Conservation (phyloP, 2,888 invertebrate genomes). For the Caenorhabditis panamensis region DNA sequence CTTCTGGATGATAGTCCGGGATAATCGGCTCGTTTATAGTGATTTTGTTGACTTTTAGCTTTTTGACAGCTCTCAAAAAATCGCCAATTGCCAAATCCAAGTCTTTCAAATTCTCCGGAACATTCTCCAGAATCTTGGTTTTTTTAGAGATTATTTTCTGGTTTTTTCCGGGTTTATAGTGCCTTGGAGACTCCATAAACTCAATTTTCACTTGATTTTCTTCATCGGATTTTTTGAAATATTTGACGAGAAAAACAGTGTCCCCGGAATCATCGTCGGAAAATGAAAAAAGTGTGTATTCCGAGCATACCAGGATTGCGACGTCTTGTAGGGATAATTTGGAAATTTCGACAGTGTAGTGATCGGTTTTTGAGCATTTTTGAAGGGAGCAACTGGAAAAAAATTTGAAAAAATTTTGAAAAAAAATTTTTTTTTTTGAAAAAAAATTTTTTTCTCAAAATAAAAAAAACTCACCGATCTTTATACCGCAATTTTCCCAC, state of each 20-base stretch:
- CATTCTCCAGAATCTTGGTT: not conserved
- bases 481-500: constrained; percentile 28
- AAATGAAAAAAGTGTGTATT: constrained; percentile 25
- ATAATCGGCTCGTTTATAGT: not conserved
- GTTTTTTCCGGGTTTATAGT: constrained; percentile 28
- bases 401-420: constrained; percentile 3
- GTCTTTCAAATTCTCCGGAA: not conserved
- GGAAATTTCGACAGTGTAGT: not conserved
- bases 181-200: not conserved
- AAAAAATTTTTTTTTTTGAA: not conserved
- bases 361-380: constrained; percentile 31
- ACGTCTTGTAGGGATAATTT: not conserved
- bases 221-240: constrained; percentile 17
- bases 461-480: constrained; percentile 9
- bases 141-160: constrained; percentile 24
- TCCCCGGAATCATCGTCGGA: not conserved
- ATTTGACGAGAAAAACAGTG: constrained; percentile 19
- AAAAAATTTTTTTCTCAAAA: too few relatives aligned
- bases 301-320: constrained; percentile 9
- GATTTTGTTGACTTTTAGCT: constrained; percentile 8
- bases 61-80: not conserved
- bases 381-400: constrained; percentile 39
- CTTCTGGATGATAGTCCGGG: not conserved
- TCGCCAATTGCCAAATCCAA: constrained; percentile 20
- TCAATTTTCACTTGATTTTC: constrained; percentile 17